Evolutionary conservation across 1,140 invertebrate species (phyloP).

Genomic region (Diorhabda elongata): DNA sequence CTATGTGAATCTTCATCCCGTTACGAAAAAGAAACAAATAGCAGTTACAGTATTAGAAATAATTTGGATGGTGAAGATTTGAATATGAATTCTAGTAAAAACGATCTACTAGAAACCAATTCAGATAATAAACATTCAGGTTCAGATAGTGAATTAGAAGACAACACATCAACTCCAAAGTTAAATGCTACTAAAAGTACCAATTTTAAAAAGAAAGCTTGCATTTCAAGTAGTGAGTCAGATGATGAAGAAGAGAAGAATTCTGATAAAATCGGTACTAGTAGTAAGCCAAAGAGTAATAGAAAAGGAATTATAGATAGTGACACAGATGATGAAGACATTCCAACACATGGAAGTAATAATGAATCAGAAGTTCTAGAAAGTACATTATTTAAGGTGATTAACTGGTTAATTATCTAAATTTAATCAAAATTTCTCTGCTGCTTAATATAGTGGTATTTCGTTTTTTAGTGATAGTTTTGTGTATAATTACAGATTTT

Average conservation of each 20-base stretch:
- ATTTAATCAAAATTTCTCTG: too few species aligned
- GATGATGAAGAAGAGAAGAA: background rate
- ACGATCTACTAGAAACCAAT: background rate
- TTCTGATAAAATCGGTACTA: background rate
- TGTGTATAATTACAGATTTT: too few species aligned
- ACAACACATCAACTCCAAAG: background rate
- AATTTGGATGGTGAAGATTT: background rate
- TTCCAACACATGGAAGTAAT: background rate
- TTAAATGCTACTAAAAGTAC: background rate
- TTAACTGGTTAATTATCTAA: too few species aligned
- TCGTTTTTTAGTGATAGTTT: too few species aligned
- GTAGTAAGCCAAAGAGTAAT: constrained; percentile 14
- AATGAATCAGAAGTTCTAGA: constrained; percentile 1
- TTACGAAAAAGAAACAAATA: background rate
- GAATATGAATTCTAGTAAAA: background rate
- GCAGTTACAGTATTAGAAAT: background rate
- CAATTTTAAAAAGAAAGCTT: background rate
- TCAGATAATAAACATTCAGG: background rate
- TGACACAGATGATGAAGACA: constrained; percentile 27
- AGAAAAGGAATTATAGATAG: constrained; percentile 17
- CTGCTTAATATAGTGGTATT: too few species aligned
- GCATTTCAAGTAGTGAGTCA: too few species aligned
- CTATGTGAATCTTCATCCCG: background rate
- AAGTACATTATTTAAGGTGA: too few species aligned
- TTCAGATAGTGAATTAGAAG: constrained; percentile 10